Percentiles rank a stretch among this genome's conserved stretches.
Conservation (phyloP, 2,888 invertebrate species). For the Priocnemis perturbator region DNA sequence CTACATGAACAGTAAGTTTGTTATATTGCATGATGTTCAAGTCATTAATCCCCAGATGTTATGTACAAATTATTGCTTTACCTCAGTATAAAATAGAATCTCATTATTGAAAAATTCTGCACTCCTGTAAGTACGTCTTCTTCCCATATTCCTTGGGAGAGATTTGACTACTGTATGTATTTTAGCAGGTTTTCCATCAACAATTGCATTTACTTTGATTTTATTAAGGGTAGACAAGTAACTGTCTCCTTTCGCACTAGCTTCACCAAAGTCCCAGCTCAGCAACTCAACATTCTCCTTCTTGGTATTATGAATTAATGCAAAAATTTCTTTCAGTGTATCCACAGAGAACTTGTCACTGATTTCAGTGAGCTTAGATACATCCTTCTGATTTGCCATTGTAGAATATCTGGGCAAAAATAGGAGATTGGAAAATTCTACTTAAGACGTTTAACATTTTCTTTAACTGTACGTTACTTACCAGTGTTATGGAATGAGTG, state of each 20-base stretch:
- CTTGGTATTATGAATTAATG: constrained; percentile 62
- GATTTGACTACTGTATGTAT: constrained; percentile 81
- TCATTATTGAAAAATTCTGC: constrained; percentile 84
- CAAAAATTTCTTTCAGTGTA: constrained; percentile 73
- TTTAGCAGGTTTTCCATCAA: constrained; percentile 65
- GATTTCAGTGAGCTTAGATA: constrained; percentile 44
- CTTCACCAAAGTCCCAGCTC: constrained; percentile 74
- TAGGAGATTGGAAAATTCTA: too few relatives aligned
- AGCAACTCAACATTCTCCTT: constrained; percentile 65
- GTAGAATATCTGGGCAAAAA: not conserved
- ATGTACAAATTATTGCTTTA: constrained; percentile 28
- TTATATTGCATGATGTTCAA: not conserved
- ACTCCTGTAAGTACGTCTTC: constrained; percentile 81
- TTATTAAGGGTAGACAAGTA: constrained; percentile 82
- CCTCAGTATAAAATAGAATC: constrained; percentile 79
- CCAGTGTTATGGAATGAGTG: not conserved
- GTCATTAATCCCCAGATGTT: not conserved
- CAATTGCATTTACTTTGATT: constrained; percentile 77
- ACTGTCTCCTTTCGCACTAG: constrained; percentile 81
- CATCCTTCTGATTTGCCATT: constrained; percentile 34
- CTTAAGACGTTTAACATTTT: not conserved
- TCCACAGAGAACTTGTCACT: constrained; percentile 72
- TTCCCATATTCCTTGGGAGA: constrained; percentile 80
- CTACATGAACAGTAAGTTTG: constrained; percentile 45
- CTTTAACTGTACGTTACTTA: not conserved